Evolutionary conservation across 2,888 invertebrate genomes (phyloP).

Genomic region (Cryptops parisi): DNA sequence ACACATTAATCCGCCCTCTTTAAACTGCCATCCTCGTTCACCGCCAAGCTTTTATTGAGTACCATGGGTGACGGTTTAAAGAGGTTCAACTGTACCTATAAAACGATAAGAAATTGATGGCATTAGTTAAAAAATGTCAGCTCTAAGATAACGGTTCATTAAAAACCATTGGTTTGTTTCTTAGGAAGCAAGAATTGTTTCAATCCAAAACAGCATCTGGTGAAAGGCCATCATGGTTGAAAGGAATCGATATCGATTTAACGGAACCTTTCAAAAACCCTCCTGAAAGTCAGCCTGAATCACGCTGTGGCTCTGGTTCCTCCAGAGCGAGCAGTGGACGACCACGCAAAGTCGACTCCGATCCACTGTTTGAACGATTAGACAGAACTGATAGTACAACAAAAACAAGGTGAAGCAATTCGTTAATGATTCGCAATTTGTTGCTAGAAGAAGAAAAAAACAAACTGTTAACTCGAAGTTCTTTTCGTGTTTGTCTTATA

Average conservation of each 20-base stretch:
- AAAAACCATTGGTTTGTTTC: too few species aligned
- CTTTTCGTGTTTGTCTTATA: neutral
- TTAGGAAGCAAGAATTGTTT: too few species aligned
- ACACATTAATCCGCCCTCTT: too few species aligned
- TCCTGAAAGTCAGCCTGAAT: neutral
- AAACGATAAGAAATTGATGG: too few species aligned
- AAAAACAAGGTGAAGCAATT: neutral
- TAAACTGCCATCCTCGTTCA: too few species aligned
- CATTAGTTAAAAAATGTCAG: too few species aligned
- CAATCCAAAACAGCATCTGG: neutral
- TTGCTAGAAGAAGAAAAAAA: too few species aligned
- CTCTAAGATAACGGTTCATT: too few species aligned
- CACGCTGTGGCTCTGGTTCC: neutral
- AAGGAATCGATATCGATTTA: conserved; percentile 10
- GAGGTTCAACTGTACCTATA: too few species aligned
- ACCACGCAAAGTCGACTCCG: conserved; percentile 4
- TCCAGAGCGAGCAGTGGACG: neutral
- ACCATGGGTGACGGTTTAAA: too few species aligned
- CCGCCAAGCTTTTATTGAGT: too few species aligned
- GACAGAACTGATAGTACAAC: neutral
- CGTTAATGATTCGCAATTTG: neutral
- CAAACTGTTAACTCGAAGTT: too few species aligned
- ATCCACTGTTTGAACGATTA: conserved; percentile 2
- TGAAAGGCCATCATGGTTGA: conserved; percentile 9
- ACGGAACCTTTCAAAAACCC: conserved; percentile 9